Conservation (phyloP, 92 coral and sea anemone genomes). For the Phenganax subtilis region DNA sequence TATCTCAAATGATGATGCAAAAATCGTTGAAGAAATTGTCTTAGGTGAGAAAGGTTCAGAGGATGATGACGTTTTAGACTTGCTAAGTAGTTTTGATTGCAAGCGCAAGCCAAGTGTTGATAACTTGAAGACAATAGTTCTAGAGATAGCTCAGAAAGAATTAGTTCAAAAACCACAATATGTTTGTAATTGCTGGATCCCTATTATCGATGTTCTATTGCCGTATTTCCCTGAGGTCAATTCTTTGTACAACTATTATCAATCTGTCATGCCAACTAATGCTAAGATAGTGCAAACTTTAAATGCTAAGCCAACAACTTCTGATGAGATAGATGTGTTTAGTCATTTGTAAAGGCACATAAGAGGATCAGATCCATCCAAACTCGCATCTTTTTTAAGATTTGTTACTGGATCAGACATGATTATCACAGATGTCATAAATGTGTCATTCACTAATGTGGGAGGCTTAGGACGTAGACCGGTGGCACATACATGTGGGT, state of each 20-base stretch:
- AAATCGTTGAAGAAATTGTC: background rate
- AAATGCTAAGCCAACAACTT: slow-evolving; percentile 12
- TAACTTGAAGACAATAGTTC: background rate
- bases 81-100: slow-evolving; percentile 22
- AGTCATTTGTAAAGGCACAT: slow-evolving; percentile 28
- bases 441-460: slow-evolving; percentile 15
- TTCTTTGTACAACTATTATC: background rate
- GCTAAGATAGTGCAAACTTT: slow-evolving; percentile 17
- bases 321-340: slow-evolving; percentile 23
- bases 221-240: background rate
- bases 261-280: background rate
- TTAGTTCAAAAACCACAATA: slow-evolving; percentile 35
- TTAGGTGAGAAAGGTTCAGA: background rate
- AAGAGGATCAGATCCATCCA: slow-evolving; percentile 13
- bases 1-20: background rate
- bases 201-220: background rate
- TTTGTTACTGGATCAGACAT: slow-evolving; percentile 30
- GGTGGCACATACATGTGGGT: slow-evolving; percentile 37
- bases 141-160: slow-evolving; percentile 40
- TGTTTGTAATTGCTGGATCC: slow-evolving; percentile 31
- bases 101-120: background rate
- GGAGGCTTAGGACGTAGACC: slow-evolving; percentile 34
- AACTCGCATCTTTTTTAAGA: slow-evolving; percentile 8
- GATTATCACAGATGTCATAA: background rate
- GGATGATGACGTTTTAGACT: slow-evolving; percentile 14